Evolutionary conservation across 1,140 invertebrate genomes (phyloP).

Genomic region (Notospermus geniculatus): DNA sequence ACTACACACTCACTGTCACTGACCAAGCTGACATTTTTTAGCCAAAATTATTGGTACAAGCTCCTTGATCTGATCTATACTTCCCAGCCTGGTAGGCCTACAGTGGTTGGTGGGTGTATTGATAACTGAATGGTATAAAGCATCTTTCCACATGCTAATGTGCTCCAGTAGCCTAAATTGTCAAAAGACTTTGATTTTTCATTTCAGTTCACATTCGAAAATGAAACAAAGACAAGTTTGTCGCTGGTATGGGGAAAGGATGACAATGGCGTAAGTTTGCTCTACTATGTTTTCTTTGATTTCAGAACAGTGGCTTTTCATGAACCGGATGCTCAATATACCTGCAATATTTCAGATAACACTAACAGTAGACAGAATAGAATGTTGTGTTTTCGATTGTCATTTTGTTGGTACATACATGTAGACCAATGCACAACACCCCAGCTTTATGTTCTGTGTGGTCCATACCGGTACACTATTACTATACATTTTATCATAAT

Average conservation of each 20-base stretch:
- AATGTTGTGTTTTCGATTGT: not conserved
- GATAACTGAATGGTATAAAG: no score
- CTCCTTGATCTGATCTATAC: no score
- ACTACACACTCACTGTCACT: no score
- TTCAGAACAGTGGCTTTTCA: not conserved
- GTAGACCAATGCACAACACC: not conserved
- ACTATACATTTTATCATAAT: no score
- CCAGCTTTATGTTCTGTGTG: not conserved
- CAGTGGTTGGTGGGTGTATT: no score
- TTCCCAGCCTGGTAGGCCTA: no score
- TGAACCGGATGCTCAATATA: not conserved
- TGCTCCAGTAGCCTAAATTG: no score
- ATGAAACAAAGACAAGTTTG: constrained; percentile 34
- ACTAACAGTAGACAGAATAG: not conserved
- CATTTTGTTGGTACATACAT: not conserved
- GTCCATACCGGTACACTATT: no score
- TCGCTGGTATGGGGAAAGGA: constrained; percentile 33
- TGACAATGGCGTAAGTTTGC: constrained; percentile 28
- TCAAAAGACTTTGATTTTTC: no score
- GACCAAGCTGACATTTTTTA: no score
- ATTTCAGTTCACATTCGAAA: constrained; percentile 30
- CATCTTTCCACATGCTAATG: no score
- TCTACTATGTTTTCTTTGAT: constrained; percentile 4
- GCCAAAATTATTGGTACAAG: no score
- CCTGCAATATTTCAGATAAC: not conserved